Evolutionary conservation across 2,888 invertebrate species (phyloP).

Genomic region (Uropetala carovei): DNA sequence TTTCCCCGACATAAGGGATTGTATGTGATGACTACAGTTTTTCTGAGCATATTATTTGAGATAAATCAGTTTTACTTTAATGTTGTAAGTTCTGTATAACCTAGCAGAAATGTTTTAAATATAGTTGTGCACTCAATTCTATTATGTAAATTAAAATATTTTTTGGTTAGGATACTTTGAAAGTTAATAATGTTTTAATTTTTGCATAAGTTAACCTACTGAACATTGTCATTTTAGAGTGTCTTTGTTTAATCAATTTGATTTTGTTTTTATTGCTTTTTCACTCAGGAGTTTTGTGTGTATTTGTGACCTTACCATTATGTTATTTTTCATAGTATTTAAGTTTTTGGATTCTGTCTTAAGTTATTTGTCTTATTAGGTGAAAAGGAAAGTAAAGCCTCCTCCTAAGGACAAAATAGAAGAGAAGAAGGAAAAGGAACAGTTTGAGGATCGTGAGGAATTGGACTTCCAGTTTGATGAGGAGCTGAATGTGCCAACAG

Average conservation of each 20-base stretch:
- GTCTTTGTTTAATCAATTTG: neutral
- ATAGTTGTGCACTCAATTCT: no score
- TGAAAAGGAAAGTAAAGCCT: conserved; percentile 75
- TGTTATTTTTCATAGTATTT: no score
- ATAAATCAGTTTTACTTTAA: neutral
- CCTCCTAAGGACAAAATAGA: conserved; percentile 69
- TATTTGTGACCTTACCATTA: no score
- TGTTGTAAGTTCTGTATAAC: no score
- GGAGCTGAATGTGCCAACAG: conserved; percentile 89
- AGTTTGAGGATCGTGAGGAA: conserved; percentile 82
- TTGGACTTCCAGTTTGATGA: conserved; percentile 98
- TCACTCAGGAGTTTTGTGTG: no score
- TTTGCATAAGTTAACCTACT: no score
- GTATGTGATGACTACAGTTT: conserved; percentile 12
- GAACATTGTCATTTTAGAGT: neutral
- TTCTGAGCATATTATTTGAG: conserved; percentile 9
- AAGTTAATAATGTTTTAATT: no score
- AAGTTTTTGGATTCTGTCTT: neutral
- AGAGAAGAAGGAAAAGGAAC: conserved; percentile 67
- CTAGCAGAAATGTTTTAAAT: no score
- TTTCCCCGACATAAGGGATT: conserved; percentile 56
- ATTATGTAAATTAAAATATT: no score
- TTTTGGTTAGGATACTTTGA: no score
- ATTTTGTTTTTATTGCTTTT: no score
- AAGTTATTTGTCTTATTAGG: conserved; percentile 71